Evolutionary conservation across 2,113 vertebrate genomes (phyloP), one percentile per base, ranked within the genome.

Genomic region (Xiphias gladius): DNA sequence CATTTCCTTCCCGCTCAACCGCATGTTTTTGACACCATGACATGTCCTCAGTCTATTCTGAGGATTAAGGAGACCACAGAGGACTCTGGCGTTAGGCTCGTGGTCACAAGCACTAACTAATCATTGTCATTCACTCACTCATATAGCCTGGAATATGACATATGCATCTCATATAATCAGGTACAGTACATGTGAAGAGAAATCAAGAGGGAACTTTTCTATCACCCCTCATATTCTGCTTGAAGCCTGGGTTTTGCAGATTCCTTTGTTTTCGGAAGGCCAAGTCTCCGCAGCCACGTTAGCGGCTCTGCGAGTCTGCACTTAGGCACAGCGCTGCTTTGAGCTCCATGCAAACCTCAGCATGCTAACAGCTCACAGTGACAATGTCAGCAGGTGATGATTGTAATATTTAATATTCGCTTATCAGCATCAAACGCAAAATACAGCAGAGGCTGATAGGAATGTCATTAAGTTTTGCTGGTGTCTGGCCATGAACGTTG

Each of bases 11-110:
- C 13, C 7, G 4, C 50, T 76, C 22, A 43, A 26, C 30, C 54
- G 30, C 41, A n/a, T 62, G 35, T n/a, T 50, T 79, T 66, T 19
- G 43, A 83, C 52, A 75, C 26, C 26, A 55, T 61, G 52, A 58
- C 37, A 39, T 68, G 14, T 28, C 32, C 13, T 59, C 39, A 30
- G 68, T 61, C 7, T 43, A 16, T 11, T 67, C 46, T 52, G 63
- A 74, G 73, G 41, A 58, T 54, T 35, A 4, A 28, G n/a, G 16
- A 63, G 14, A 65, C 11, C 50, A 65, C 35, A 22, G 24, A n/a
- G 20, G 12, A 1, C 17, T 66, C 24, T 48, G 30, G 48, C 7
- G 11, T n/a, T 11, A 54, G 10, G 22, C 1, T 54, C 52, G 16
- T 46, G 43, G 43, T 54, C 22, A 6, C 12, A 7, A 20, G 17